Evolutionary conservation across 2,888 invertebrate species (phyloP).

Genomic region (Chymomyza caudatula): DNA sequence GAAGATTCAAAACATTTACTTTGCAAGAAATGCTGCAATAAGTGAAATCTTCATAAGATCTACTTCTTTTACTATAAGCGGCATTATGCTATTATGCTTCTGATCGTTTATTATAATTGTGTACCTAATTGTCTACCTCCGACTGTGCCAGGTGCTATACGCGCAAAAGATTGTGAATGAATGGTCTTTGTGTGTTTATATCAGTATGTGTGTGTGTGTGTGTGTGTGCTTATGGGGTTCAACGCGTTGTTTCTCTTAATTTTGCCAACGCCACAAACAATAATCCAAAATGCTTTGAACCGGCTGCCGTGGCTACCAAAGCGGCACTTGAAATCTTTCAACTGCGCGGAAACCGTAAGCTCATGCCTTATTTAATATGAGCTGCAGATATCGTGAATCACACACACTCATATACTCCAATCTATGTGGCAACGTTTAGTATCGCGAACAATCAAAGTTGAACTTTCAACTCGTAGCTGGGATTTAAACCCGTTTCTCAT

Average conservation of each 20-base stretch:
- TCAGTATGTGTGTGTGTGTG: conserved; percentile 29
- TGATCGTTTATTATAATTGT: neutral
- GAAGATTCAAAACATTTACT: no score
- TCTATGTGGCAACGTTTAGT: neutral
- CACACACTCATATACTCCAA: neutral
- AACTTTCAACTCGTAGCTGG: conserved; percentile 58
- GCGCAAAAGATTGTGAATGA: conserved; percentile 63
- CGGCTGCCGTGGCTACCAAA: conserved; percentile 55
- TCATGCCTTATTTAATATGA: conserved; percentile 49
- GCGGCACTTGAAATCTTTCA: conserved; percentile 19
- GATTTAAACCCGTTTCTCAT: conserved; percentile 39
- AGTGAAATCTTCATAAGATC: no score
- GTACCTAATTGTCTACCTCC: conserved; percentile 37
- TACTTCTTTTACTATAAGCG: no score
- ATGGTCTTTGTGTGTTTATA: conserved; percentile 24
- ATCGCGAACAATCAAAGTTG: conserved; percentile 62
- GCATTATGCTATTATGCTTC: no score
- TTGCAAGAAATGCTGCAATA: no score
- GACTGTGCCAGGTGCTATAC: conserved; percentile 36
- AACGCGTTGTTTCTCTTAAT: conserved; percentile 58
- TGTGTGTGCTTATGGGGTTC: conserved; percentile 43
- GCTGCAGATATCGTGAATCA: conserved; percentile 39
- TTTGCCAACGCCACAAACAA: conserved; percentile 66
- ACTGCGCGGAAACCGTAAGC: conserved; percentile 9
- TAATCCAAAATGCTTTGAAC: conserved; percentile 61